phyloP scores from a whole-genome alignment of 2,888 invertebrate genomes.

The Drosophila recens region DNA sequence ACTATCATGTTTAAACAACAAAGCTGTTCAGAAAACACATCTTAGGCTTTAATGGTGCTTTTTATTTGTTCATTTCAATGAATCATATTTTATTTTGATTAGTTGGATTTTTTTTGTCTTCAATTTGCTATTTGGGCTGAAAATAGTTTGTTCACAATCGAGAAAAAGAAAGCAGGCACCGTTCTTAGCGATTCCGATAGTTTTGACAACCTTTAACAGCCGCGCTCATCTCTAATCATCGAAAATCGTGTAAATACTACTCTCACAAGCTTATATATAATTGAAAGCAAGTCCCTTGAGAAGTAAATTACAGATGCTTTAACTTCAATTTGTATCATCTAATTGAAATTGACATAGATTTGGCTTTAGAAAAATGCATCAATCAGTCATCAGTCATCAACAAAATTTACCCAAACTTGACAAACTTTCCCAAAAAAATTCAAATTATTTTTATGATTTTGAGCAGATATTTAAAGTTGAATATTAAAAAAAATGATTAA shows the following conservation, averaged over 20 bases:
- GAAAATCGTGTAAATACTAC: slow-evolving; percentile 15
- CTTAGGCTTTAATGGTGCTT: too few relatives aligned
- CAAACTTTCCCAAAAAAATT: neutral
- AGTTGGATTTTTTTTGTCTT: too few relatives aligned
- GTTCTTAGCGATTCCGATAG: neutral
- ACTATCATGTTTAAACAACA: too few relatives aligned
- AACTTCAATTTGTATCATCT: neutral
- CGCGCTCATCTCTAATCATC: neutral
- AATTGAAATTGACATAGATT: neutral
- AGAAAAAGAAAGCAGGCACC: neutral
- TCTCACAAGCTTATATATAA: neutral
- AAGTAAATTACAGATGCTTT: neutral
- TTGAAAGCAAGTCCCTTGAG: neutral
- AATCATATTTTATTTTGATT: too few relatives aligned
- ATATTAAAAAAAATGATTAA: slow-evolving; percentile 8
- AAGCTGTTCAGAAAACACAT: too few relatives aligned
- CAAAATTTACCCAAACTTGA: neutral
- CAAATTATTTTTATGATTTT: slow-evolving; percentile 12
- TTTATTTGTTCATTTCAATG: too few relatives aligned
- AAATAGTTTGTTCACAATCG: neutral
- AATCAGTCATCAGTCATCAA: slow-evolving; percentile 14
- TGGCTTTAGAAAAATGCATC: neutral
- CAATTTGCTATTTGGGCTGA: too few relatives aligned
- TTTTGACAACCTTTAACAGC: neutral
- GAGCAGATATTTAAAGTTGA: neutral